Percentiles rank a stretch among this genome's conserved stretches.
Conservation (phyloP, 2,888 invertebrate genomes). For the Eupsilia transversa region DNA sequence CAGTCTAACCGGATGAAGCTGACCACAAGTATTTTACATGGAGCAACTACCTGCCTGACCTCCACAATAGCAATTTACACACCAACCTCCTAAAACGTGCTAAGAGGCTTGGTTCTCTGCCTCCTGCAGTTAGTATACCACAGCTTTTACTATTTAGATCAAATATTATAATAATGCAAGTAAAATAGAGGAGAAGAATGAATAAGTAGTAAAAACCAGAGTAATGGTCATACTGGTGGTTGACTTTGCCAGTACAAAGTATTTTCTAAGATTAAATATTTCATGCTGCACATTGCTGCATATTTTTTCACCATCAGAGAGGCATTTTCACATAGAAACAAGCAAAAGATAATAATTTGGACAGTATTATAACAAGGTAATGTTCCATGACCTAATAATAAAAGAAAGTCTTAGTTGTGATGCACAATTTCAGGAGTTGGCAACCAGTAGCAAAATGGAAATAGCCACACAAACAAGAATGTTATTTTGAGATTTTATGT, state of each 20-base stretch:
- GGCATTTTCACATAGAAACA: neutral
- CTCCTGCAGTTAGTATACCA: neutral
- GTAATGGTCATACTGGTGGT: neutral
- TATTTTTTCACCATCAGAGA: neutral
- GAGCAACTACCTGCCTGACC: too few relatives aligned
- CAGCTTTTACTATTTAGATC: neutral
- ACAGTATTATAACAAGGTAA: neutral
- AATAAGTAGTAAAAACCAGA: neutral
- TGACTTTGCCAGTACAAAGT: neutral
- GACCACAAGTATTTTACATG: too few relatives aligned
- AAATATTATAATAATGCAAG: neutral
- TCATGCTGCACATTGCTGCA: neutral
- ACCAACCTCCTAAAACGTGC: neutral
- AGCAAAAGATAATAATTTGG: neutral
- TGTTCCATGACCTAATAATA: slow-evolving; percentile 9
- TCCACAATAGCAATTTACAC: neutral
- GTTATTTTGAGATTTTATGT: slow-evolving; percentile 1
- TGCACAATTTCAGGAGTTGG: slow-evolving; percentile 31
- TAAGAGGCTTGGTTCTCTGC: neutral
- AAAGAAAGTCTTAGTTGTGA: slow-evolving; percentile 2
- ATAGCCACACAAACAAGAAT: slow-evolving; percentile 29
- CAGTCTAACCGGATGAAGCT: too few relatives aligned
- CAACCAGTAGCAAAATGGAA: slow-evolving; percentile 20
- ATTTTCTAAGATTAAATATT: neutral
- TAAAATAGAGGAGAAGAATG: neutral